Evolutionary conservation across 2,113 vertebrate species (phyloP).

Genomic region (Cervus canadensis): DNA sequence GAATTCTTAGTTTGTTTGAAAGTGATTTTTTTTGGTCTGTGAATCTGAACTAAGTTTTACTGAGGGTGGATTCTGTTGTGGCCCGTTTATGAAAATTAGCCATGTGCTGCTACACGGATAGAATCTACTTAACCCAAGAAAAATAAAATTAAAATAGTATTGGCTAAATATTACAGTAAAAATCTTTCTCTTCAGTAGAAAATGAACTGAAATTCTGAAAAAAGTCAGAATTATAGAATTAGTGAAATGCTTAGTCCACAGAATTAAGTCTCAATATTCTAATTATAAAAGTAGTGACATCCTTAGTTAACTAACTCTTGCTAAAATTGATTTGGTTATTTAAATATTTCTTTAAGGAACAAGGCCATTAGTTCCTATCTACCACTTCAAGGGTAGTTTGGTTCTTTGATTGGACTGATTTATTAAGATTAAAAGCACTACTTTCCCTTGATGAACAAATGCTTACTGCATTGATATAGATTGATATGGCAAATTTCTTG

Average conservation of each 20-base stretch:
- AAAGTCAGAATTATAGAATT: background rate
- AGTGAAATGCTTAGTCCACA: background rate
- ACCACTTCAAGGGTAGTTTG: background rate
- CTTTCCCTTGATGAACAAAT: background rate
- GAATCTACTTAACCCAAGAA: constrained; percentile 6
- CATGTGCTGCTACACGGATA: background rate
- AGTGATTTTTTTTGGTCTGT: background rate
- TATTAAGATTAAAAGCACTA: background rate
- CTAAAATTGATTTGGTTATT: background rate
- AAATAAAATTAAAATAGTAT: background rate
- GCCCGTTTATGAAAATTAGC: constrained; percentile 14
- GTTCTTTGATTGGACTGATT: background rate
- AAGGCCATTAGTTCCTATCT: background rate
- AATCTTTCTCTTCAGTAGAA: background rate
- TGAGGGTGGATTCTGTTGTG: background rate
- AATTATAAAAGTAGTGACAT: background rate
- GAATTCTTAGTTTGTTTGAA: background rate
- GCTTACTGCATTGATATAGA: background rate
- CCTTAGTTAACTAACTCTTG: background rate
- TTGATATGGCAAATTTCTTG: background rate
- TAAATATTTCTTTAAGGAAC: background rate
- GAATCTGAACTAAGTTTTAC: background rate
- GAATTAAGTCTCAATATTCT: background rate
- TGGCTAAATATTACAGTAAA: constrained; percentile 22
- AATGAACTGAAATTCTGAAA: background rate